Conservation (phyloP, 2,797 vertebrate species). For the Otus scops region DNA sequence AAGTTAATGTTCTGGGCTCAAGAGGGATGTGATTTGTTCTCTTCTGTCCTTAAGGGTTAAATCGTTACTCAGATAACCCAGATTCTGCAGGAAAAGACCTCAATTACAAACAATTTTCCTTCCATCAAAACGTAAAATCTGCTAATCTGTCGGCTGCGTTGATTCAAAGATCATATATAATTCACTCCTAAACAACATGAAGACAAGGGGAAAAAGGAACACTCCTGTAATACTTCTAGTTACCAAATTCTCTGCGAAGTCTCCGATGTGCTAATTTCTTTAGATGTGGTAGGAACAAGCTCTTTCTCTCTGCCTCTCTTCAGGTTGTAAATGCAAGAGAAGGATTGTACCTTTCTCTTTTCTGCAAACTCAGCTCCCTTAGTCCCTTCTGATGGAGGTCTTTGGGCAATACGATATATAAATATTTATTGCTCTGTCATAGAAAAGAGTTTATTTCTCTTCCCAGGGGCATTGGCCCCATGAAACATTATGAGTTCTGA, state of each 20-base stretch:
- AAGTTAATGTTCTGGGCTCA: background rate
- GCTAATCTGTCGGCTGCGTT: background rate
- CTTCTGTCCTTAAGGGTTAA: background rate
- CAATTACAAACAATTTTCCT: background rate
- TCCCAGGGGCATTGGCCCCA: constrained; percentile 11
- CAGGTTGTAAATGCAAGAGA: background rate
- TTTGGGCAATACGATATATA: background rate
- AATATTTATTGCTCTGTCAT: constrained; percentile 49
- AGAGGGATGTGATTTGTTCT: background rate
- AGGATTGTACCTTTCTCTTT: background rate
- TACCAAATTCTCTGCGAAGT: background rate
- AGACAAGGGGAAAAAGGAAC: background rate
- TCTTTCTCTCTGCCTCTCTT: background rate
- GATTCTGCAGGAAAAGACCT: background rate
- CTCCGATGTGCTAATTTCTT: background rate
- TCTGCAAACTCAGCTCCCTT: constrained; percentile 1
- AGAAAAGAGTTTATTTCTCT: constrained; percentile 34
- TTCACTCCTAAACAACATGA: background rate
- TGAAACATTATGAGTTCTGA: constrained; percentile 41
- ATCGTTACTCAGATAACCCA: background rate
- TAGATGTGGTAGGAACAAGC: background rate
- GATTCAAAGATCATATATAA: background rate
- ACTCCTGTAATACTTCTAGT: background rate
- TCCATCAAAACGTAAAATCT: background rate
- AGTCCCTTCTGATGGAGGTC: background rate